Percentiles rank a stretch among this genome's conserved stretches.
phyloP scores from a whole-genome alignment of 2,113 vertebrate species.

The Leucosticte australis region DNA sequence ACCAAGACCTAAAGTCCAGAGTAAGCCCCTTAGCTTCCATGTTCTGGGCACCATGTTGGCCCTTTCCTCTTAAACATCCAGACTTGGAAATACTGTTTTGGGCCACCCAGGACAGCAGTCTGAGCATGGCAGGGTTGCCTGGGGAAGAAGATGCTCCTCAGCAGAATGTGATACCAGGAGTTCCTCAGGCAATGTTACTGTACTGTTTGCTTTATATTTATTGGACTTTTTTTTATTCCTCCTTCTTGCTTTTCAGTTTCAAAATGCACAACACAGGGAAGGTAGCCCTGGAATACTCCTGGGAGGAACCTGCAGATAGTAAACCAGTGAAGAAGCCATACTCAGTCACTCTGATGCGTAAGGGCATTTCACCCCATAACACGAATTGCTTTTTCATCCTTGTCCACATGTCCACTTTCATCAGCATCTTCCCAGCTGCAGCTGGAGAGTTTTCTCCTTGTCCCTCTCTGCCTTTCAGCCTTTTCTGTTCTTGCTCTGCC shows the following conservation, averaged over 20 bases:
- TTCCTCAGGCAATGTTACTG: neutral
- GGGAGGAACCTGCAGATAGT: too few species aligned
- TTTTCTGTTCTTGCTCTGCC: neutral
- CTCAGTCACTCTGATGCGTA: too few species aligned
- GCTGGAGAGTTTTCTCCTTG: neutral
- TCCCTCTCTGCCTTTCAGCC: neutral
- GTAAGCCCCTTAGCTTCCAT: neutral
- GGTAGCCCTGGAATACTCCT: too few species aligned
- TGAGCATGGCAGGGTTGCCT: neutral
- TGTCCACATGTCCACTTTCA: neutral
- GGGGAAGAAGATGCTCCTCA: neutral
- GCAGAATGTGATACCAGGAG: neutral
- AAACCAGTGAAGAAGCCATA: too few species aligned
- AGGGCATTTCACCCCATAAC: neutral
- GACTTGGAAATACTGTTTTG: neutral
- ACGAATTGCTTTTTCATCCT: neutral
- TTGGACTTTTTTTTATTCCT: too few species aligned
- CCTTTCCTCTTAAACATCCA: neutral
- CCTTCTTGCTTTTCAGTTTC: too few species aligned
- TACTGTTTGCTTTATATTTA: neutral
- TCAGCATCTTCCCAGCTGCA: neutral
- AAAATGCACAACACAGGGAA: too few species aligned
- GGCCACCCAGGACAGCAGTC: neutral
- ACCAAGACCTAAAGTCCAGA: neutral
- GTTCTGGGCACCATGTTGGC: neutral